phyloP scores from a whole-genome alignment of 2,888 invertebrate genomes.

The Mesorhabditis belari region DNA sequence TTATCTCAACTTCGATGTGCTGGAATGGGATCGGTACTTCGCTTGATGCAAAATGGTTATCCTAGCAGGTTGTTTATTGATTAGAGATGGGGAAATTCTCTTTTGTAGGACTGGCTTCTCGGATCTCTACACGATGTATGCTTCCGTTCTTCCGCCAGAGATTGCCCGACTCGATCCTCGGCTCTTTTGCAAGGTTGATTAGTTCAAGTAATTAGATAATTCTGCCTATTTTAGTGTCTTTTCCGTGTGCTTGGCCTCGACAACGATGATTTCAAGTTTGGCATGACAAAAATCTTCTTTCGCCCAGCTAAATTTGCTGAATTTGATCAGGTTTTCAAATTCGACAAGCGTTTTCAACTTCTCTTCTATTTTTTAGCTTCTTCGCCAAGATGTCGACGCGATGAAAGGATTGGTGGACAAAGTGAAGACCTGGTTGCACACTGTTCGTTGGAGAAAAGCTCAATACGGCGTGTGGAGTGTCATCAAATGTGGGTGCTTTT shows the following conservation, averaged over 20 bases:
- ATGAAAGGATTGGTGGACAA: constrained; percentile 74
- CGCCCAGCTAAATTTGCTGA: constrained; percentile 95
- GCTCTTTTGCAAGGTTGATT: constrained; percentile 80
- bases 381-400: constrained; percentile 90
- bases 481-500: too few relatives aligned
- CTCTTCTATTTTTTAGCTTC: too few relatives aligned
- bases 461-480: constrained; percentile 85
- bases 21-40: constrained; percentile 87
- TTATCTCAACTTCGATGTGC: constrained; percentile 90
- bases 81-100: too few relatives aligned
- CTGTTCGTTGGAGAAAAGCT: constrained; percentile 84
- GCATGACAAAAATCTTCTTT: constrained; percentile 93
- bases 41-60: constrained; percentile 90
- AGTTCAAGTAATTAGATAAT: not conserved
- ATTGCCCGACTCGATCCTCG: constrained; percentile 74
- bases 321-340: constrained; percentile 55
- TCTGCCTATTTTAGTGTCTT: constrained; percentile 66
- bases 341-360: too few relatives aligned
- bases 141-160: constrained; percentile 74
- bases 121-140: constrained; percentile 84
- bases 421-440: constrained; percentile 84
- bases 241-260: constrained; percentile 86
- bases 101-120: constrained; percentile 82
- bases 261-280: constrained; percentile 90
- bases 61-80: too few relatives aligned